Evolutionary conservation across 2,888 invertebrate species (phyloP).

Genomic region (Tetanocera ferruginea): DNA sequence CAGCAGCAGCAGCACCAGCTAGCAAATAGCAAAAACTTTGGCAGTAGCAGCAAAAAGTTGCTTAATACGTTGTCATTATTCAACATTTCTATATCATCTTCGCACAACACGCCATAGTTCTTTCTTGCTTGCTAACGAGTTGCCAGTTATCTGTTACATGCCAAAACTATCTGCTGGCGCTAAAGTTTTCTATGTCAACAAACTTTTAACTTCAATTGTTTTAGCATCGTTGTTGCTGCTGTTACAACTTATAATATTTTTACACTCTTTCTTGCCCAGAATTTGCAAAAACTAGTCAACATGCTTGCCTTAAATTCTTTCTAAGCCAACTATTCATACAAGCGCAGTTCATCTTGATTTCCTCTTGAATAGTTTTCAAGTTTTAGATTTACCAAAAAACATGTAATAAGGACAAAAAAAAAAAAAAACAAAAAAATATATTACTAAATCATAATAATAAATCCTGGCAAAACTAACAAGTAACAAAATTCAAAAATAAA

Average conservation of each 20-base stretch:
- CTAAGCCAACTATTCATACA: background rate
- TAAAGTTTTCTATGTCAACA: constrained; percentile 30
- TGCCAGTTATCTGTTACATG: too few species aligned
- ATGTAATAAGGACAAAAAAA: too few species aligned
- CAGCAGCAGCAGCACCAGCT: background rate
- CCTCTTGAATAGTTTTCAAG: constrained; percentile 15
- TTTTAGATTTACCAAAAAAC: constrained; percentile 10
- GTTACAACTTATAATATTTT: background rate
- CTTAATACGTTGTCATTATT: constrained; percentile 15
- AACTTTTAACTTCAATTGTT: constrained; percentile 11
- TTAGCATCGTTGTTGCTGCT: background rate
- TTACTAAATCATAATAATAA: constrained; percentile 19
- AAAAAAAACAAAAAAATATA: too few species aligned
- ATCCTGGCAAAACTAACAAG: background rate
- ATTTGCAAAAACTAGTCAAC: too few species aligned
- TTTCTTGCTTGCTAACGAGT: too few species aligned
- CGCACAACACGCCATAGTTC: background rate
- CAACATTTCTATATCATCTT: background rate
- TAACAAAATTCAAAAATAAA: background rate
- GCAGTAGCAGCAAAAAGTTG: background rate
- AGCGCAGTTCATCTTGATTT: background rate
- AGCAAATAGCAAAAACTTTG: background rate
- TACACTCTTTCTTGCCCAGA: background rate
- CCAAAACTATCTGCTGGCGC: background rate
- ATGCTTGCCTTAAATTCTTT: background rate